Evolutionary conservation across 2,888 invertebrate species (phyloP), one percentile per base, ranked within the genome.

Genomic region (Copidosoma aretas): DNA sequence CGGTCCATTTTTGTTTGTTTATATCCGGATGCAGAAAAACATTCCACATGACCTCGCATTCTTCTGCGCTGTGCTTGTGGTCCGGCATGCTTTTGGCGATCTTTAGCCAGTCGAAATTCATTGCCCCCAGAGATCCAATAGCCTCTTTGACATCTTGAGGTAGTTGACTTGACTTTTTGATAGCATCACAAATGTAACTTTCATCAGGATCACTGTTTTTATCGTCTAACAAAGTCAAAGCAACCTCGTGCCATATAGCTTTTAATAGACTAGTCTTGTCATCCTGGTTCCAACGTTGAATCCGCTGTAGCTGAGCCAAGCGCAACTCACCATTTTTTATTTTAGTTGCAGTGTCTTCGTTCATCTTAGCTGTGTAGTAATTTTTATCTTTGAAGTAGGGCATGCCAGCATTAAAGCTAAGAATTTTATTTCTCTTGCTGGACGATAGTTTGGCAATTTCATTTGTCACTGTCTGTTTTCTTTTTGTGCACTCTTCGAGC

Each of bases 31-130:
- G 90, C 58, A 92, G 80, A 77, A 89, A 91, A 24, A 90, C 85
- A 68, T 88, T 88, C 93, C 93, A 93, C 78, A 92, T 87, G 0
- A 90, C 86, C 75, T 86, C 84, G 78, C 91, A 93, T 77, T 91
- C 91, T 14, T 85, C 83, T 0, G 88, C 83, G 0, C 86, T 86
- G 76, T 91, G 91, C n/a, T 88, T 86, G 46, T 85, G 81, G 71
- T 86, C 85, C 8, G 86, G 79, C 71, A 84, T 81, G 25, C 78
- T 78, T 10, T 81, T 81, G 0, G 89, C 82, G 61, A 90, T 84
- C 64, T 84, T 82, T 32, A 87, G 81, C 90, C 90, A 91, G 74
- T 90, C 88, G 78, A 89, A 88, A 67, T 87, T 78, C 32, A 68
- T 77, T 1, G 63, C 19, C 3, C 78, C 78, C 1, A 78, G 32